Conservation (phyloP, 2,888 invertebrate species). For the Cantharis nigra region DNA sequence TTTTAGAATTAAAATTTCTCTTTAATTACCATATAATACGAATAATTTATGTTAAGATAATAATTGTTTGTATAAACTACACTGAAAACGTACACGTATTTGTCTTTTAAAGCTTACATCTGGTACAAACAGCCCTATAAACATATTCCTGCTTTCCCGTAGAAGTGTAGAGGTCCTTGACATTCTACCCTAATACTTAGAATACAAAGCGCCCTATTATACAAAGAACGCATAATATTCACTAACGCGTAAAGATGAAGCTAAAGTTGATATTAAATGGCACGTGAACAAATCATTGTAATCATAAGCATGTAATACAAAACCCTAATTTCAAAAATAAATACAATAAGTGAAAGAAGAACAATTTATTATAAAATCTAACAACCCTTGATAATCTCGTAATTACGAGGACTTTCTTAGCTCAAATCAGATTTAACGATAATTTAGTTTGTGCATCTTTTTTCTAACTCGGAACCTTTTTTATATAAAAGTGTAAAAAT, state of each 20-base stretch:
- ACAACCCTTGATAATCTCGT: neutral
- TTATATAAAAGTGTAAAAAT: slow-evolving; percentile 9
- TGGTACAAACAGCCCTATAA: slow-evolving; percentile 20
- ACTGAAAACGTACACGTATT: neutral
- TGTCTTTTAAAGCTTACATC: slow-evolving; percentile 8
- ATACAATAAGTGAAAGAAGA: neutral
- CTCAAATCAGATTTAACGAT: neutral
- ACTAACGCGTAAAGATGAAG: slow-evolving; percentile 19
- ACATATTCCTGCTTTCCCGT: slow-evolving; percentile 18
- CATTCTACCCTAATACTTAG: slow-evolving; percentile 17
- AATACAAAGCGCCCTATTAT: slow-evolving; percentile 25
- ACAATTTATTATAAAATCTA: neutral
- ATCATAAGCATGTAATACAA: slow-evolving; percentile 4
- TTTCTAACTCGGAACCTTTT: neutral
- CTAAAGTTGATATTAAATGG: slow-evolving; percentile 20
- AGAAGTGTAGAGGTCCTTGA: slow-evolving; percentile 19
- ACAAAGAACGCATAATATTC: slow-evolving; percentile 24
- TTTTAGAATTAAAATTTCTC: neutral
- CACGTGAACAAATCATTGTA: slow-evolving; percentile 20
- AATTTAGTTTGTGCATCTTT: neutral
- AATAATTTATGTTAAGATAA: neutral
- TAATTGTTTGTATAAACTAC: neutral
- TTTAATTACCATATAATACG: neutral
- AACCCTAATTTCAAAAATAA: neutral
- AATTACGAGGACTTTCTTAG: neutral